Evolutionary conservation across 92 coral and sea anemone genomes (phyloP), one percentile per base, ranked within the genome.

Genomic region (Diadumene lineata): DNA sequence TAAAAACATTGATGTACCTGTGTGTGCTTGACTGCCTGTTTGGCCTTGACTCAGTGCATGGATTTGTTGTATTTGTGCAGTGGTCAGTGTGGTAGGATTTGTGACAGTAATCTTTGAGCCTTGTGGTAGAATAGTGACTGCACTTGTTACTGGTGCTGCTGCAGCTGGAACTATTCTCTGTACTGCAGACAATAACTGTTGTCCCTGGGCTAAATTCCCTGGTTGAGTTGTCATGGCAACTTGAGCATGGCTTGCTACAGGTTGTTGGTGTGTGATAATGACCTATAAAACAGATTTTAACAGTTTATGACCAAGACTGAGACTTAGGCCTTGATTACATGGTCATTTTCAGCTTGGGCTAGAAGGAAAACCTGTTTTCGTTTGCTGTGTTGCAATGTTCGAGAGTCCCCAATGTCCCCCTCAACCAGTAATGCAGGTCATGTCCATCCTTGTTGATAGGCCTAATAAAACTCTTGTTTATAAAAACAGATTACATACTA

Each of bases 91-190:
- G 69, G 80, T 76, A 28, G 70, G 50, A 25, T 53, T 64, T 11
- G 82, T 58, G 0, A 57, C 75, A 46, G 61, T 46, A 23, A 78
- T 69, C 50, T 38, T 7, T 22, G 82, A 55, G n/a, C 82, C 75
- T 64, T 90, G 96, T 1, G 92, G 89, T 56, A 90, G 82, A 53
- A 90, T 84, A 15, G 96, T 78, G 55, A 87, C 90, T 4, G 96
- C 73, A n/a, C 89, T 75, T 34, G 69, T 64, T 28, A 69, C 79
- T 18, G 72, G 60, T 32, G 87, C 76, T 34, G 86, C 74, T 29
- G 79, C 81, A 15, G 89, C 97, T 22, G 97, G 97, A 38, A 92
- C 88, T 70, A 91, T 88, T 58, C 90, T 69, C 58, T 85, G 79
- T 69, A 88, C 85, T 23, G 86, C 64, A 6, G 73, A 34, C 1